These are phyloP conservation scores for Conomelus anceps DNA, from an alignment of 2,888 invertebrate species.

Conservation along the genomic window DNA sequence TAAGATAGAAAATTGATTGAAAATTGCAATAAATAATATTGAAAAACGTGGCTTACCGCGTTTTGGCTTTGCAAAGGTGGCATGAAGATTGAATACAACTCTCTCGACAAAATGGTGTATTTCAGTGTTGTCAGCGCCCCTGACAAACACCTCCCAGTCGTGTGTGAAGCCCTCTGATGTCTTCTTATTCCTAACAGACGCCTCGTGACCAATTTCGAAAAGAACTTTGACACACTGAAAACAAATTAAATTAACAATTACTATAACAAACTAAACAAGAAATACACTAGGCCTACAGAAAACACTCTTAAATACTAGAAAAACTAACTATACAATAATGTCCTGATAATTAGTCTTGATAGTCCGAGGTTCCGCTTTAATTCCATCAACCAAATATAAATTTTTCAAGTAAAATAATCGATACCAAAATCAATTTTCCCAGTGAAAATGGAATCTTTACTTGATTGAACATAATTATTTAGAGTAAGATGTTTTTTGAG, in stretches of 20 bases:
- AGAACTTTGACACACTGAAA: constrained; percentile 59
- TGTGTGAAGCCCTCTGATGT: constrained; percentile 91
- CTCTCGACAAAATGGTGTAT: constrained; percentile 89
- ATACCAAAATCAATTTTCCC: too few relatives aligned
- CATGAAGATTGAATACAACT: constrained; percentile 61
- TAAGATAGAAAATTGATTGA: too few relatives aligned
- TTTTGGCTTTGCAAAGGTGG: constrained; percentile 86
- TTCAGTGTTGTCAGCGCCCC: constrained; percentile 78
- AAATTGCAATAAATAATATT: neutral
- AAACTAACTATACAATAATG: neutral
- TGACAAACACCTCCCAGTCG: constrained; percentile 94
- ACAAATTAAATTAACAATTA: neutral
- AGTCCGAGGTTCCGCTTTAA: too few relatives aligned
- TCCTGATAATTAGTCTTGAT: neutral
- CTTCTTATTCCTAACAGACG: constrained; percentile 69
- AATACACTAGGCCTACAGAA: neutral
- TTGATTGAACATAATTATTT: too few relatives aligned
- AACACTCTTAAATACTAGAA: neutral
- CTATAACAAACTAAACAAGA: neutral
- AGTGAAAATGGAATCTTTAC: too few relatives aligned
- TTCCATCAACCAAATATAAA: too few relatives aligned
- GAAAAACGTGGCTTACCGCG: constrained; percentile 59
- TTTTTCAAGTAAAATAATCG: too few relatives aligned
- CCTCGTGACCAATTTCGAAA: constrained; percentile 89
- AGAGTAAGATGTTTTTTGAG: too few relatives aligned